These are phyloP conservation scores for Poeciliopsis prolifica DNA, from an alignment of 2,113 vertebrate genomes.

Conservation along the genomic window DNA sequence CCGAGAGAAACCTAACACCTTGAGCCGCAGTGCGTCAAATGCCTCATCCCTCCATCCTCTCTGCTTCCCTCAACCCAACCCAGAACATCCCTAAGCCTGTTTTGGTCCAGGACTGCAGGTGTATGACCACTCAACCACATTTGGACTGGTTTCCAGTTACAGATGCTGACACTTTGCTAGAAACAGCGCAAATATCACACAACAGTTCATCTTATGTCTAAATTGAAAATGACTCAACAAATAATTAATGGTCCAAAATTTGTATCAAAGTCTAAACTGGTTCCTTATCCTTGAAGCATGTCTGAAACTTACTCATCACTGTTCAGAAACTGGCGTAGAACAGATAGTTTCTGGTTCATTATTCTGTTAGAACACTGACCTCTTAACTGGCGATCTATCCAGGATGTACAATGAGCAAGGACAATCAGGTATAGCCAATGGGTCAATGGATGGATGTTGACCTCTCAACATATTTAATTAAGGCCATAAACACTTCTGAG, in stretches of 20 bases:
- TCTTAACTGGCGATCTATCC: neutral
- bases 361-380: too few relatives aligned
- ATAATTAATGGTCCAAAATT: neutral
- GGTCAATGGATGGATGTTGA: too few relatives aligned
- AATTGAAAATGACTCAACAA: too few relatives aligned
- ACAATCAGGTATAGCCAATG: too few relatives aligned
- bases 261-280: neutral
- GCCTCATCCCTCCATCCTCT: neutral
- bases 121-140: neutral
- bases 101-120: neutral
- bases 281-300: neutral
- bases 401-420: too few relatives aligned
- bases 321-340: neutral
- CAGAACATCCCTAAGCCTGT: neutral
- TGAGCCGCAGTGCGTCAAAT: slow-evolving; percentile 8
- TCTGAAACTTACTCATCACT: neutral
- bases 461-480: neutral
- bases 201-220: too few relatives aligned
- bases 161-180: neutral
- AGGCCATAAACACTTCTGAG: neutral
- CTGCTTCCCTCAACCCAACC: neutral
- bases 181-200: neutral
- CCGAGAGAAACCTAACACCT: slow-evolving; percentile 1
- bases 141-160: neutral
- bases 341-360: neutral